These are phyloP conservation scores for Siphamia tubifer DNA, from an alignment of 2,113 vertebrate species.

Conservation along the genomic window DNA sequence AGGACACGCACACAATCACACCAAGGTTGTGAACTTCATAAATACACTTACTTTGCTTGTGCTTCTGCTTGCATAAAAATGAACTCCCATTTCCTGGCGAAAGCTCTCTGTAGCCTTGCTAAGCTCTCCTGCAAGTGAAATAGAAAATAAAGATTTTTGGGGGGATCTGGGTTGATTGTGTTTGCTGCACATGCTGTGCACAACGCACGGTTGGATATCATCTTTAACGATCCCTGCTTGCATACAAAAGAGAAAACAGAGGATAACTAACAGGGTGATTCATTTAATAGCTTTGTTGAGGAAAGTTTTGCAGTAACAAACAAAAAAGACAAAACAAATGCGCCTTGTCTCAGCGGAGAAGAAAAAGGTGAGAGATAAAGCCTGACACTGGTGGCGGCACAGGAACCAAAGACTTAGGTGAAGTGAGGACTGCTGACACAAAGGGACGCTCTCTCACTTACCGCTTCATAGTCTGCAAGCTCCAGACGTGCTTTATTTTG, in stretches of 20 bases:
- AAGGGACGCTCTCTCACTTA: slow-evolving; percentile 78
- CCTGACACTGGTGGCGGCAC: background rate
- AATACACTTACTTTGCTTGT: slow-evolving; percentile 94
- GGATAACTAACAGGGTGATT: slow-evolving; percentile 15
- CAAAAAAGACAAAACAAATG: slow-evolving; percentile 15
- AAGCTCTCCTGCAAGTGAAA: slow-evolving; percentile 89
- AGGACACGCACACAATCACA: background rate
- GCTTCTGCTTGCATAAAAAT: slow-evolving; percentile 99
- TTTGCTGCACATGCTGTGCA: slow-evolving; percentile 22
- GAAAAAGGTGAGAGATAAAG: slow-evolving; percentile 16
- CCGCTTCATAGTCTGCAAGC: slow-evolving; percentile 96
- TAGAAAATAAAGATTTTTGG: slow-evolving; percentile 29
- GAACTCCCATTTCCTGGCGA: slow-evolving; percentile 98
- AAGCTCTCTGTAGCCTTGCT: slow-evolving; percentile 94
- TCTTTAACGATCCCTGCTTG: slow-evolving; percentile 38
- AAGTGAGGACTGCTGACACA: slow-evolving; percentile 2
- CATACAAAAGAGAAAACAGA: background rate
- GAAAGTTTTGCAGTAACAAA: slow-evolving; percentile 7
- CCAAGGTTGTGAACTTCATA: slow-evolving; percentile 20
- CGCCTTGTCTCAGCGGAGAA: background rate
- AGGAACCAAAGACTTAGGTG: slow-evolving; percentile 6
- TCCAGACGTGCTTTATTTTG: slow-evolving; percentile 98
- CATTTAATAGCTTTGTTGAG: slow-evolving; percentile 26
- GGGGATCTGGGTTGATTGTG: slow-evolving; percentile 21
- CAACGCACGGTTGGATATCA: slow-evolving; percentile 20